Evolutionary conservation across 2,888 invertebrate genomes (phyloP), one percentile per base, ranked within the genome.

Genomic region (Ichneumon xanthorius): DNA sequence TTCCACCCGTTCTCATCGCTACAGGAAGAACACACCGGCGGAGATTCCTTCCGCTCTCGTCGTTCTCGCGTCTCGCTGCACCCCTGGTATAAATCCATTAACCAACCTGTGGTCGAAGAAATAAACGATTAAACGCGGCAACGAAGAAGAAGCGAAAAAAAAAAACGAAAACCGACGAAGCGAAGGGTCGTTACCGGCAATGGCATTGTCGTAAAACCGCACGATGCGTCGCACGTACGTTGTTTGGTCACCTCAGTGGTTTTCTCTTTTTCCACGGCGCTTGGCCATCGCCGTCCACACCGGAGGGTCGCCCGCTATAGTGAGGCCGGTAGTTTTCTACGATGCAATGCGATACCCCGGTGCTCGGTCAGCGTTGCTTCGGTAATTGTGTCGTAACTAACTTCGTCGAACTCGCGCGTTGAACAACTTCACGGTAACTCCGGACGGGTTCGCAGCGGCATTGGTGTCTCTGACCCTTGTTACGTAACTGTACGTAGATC

Each of bases 331-430:
- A 78, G 55, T 78, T 82, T 37, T 40, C 30, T 70, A 9, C 14
- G 63, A 80, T 53, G 48, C 75, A 33, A 37, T 16, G 80, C 26
- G 45, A 48, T 48, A 48, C 45, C 45, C 45, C 45, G 11, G 55
- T 30, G 70, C 70, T 48, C 58, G 45, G 68, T 61, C 53, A 33
- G 67, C 73, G 63, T 72, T 80, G 72, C 50, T 67, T 26, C 45
- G 67, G 85, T 86, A 76, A 86, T 86, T 86, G 80, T 72, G 80
- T 80, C 83, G 82, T 86, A 86, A 85, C 82, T 85, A 82, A 86
- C 83, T 80, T 80, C 76, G 80, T 77, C 77, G 63, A 63, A 76
- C 80, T 83, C 72, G 53, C 68, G 67, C 79, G 85, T 80, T 80
- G 68, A 86, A 83, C 80, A 80, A 86, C 72, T 83, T 80, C 37